Percentiles rank a stretch among this genome's conserved stretches.
These are phyloP conservation scores for Patagioenas fasciata DNA, from an alignment of 2,113 vertebrate species.

Conservation along the genomic window DNA sequence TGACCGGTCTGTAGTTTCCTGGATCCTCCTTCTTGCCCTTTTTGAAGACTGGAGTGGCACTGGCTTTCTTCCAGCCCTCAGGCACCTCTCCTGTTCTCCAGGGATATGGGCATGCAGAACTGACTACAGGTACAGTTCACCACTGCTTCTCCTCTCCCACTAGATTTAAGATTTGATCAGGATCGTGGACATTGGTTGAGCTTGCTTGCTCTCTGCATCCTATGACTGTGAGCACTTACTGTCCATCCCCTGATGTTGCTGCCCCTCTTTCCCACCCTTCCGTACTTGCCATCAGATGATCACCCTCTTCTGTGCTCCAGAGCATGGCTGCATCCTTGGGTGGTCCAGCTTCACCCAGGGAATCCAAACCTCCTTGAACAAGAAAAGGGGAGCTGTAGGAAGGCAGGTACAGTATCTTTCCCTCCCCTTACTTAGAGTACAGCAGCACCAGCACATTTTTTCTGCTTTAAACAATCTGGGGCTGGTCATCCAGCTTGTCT, in stretches of 20 bases:
- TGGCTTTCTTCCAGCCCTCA: too few species aligned
- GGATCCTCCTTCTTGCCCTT: too few species aligned
- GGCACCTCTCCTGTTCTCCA: neutral
- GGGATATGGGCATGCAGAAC: neutral
- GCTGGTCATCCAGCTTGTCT: neutral
- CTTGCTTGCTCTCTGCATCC: neutral
- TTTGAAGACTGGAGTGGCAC: too few species aligned
- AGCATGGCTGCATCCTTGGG: slow-evolving; percentile 7
- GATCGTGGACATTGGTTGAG: neutral
- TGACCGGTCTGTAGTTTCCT: too few species aligned
- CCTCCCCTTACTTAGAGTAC: neutral
- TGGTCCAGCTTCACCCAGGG: slow-evolving; percentile 18
- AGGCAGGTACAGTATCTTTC: neutral
- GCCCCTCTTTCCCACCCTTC: neutral
- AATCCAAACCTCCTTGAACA: slow-evolving; percentile 3
- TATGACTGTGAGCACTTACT: neutral
- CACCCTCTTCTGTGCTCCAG: neutral
- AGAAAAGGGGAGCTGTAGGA: neutral
- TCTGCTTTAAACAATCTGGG: neutral
- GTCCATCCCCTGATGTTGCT: neutral
- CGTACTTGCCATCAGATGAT: neutral
- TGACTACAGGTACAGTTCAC: neutral
- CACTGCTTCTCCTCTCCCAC: neutral
- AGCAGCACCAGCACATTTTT: neutral
- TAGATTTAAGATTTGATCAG: neutral